Percentiles rank a stretch among this genome's conserved stretches.
Conservation (phyloP, 2,888 invertebrate species). For the Oxycera nigricornis region DNA sequence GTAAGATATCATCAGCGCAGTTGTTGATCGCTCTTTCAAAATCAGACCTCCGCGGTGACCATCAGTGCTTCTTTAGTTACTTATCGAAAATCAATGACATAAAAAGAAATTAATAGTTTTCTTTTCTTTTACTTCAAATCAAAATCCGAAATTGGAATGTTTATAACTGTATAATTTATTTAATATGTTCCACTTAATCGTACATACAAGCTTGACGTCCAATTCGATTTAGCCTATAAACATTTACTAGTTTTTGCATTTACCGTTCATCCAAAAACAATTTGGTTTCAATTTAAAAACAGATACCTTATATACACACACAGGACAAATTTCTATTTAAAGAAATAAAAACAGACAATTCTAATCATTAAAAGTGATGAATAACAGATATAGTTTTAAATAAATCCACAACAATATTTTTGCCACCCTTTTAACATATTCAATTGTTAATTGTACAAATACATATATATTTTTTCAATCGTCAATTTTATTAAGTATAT, state of each 20-base stretch:
- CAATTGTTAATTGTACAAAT: too few species aligned
- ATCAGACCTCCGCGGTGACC: too few species aligned
- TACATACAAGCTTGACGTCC: conserved; percentile 11
- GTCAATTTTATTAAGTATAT: neutral
- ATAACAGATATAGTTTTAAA: neutral
- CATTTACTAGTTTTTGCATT: neutral
- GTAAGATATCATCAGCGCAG: too few species aligned
- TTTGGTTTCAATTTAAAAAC: conserved; percentile 11
- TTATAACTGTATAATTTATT: conserved; percentile 28
- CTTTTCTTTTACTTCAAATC: neutral
- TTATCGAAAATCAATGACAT: neutral
- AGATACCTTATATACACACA: neutral
- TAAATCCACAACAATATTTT: neutral
- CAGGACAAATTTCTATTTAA: neutral
- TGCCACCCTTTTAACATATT: neutral
- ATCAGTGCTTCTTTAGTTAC: too few species aligned
- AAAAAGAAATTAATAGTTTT: neutral
- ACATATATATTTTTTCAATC: too few species aligned
- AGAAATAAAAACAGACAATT: conserved; percentile 5
- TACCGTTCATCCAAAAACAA: conserved; percentile 4
- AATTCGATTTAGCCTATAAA: neutral
- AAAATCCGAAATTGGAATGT: conserved; percentile 13
- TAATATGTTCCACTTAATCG: neutral
- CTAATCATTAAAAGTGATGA: neutral
- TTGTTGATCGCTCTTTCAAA: too few species aligned